Evolutionary conservation across 2,797 vertebrate genomes (phyloP).

Genomic region (Poeciliopsis turneri): DNA sequence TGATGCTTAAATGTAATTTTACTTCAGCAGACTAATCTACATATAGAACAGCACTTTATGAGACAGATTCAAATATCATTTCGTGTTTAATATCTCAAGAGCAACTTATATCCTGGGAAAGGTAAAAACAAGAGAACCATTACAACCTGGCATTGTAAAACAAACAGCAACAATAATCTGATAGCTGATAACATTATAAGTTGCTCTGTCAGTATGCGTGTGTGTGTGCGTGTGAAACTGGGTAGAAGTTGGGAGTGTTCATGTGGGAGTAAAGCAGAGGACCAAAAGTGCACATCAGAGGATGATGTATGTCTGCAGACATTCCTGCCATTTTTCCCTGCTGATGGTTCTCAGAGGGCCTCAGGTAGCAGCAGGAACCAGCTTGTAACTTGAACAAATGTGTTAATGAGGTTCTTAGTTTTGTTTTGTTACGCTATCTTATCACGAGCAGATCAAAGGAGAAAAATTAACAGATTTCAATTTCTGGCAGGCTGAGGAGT

Average conservation of each 20-base stretch:
- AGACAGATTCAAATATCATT: background rate
- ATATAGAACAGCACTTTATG: background rate
- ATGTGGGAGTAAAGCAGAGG: conserved; percentile 54
- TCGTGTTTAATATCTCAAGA: background rate
- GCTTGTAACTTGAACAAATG: background rate
- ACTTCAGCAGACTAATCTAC: background rate
- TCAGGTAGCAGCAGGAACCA: background rate
- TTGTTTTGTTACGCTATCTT: background rate
- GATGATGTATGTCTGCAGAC: conserved; percentile 57
- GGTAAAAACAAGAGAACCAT: background rate
- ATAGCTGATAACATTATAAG: conserved; percentile 29
- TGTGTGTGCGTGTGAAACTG: background rate
- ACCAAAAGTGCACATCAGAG: conserved; percentile 22
- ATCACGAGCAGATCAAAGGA: background rate
- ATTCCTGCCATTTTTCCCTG: conserved; percentile 49
- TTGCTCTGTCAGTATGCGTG: background rate
- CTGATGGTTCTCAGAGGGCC: conserved; percentile 4
- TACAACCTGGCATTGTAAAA: background rate
- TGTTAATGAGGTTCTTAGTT: background rate
- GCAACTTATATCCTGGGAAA: background rate
- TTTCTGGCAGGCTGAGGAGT: background rate
- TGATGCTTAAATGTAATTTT: background rate
- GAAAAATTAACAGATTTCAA: background rate
- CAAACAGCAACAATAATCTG: conserved; percentile 24
- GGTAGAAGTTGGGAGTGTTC: conserved; percentile 32